Evolutionary conservation across 2,113 vertebrate species (phyloP).

Genomic region (Oryzias celebensis): DNA sequence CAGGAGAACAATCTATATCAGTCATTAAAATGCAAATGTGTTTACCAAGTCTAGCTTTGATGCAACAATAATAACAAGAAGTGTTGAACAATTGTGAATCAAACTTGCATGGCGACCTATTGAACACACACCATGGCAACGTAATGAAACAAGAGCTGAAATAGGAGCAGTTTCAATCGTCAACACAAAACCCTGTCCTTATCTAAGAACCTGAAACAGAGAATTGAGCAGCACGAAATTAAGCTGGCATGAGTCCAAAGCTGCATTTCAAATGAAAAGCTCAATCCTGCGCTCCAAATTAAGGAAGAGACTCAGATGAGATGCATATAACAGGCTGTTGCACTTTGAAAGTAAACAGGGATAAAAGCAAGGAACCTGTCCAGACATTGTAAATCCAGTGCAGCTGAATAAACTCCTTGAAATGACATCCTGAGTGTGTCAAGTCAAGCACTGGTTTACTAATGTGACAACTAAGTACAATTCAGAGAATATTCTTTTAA

Average conservation of each 20-base stretch:
- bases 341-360: conserved; percentile 39
- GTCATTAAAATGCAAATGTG: conserved; percentile 74
- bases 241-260: conserved; percentile 44
- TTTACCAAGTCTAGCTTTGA: conserved; percentile 64
- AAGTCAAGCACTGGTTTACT: neutral
- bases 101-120: conserved; percentile 63
- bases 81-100: conserved; percentile 64
- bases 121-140: conserved; percentile 41
- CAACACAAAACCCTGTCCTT: conserved; percentile 57
- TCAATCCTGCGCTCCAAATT: conserved; percentile 40
- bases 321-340: neutral
- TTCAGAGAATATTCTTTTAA: neutral
- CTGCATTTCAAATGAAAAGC: conserved; percentile 49
- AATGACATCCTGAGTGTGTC: conserved; percentile 14
- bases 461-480: neutral
- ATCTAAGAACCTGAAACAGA: conserved; percentile 50
- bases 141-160: conserved; percentile 66
- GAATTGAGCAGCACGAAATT: conserved; percentile 43
- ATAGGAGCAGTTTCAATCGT: conserved; percentile 57
- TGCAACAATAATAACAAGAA: conserved; percentile 64
- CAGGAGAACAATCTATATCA: conserved; percentile 65
- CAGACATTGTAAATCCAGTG: conserved; percentile 25
- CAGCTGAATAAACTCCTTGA: conserved; percentile 15
- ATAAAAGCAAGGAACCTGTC: conserved; percentile 44
- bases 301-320: conserved; percentile 35